Percentiles rank a stretch among this genome's conserved stretches.
Evolutionary conservation across 1,140 invertebrate genomes (phyloP).

Genomic region (Forficula auricularia): DNA sequence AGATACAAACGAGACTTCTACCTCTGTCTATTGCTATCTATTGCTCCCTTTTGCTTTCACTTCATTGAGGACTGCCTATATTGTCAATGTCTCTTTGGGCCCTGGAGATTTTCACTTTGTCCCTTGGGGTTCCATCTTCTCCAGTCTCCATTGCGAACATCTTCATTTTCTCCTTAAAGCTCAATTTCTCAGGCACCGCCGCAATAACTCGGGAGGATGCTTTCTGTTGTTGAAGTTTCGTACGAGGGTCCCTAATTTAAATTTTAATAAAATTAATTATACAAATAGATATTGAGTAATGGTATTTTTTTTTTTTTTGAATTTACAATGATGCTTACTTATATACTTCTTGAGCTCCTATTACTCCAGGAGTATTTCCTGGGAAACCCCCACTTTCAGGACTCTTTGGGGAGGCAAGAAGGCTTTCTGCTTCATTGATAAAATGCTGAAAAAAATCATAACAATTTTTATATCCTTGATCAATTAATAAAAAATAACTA

Average conservation of each 20-base stretch:
- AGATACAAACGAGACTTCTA: no score
- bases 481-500: conserved; percentile 5
- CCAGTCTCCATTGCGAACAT: conserved; percentile 90
- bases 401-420: conserved; percentile 52
- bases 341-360: conserved; percentile 86
- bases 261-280: neutral
- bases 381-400: conserved; percentile 37
- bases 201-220: conserved; percentile 39
- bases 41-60: conserved; percentile 4
- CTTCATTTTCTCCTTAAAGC: conserved; percentile 92
- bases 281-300: neutral
- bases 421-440: conserved; percentile 57
- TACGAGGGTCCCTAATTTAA: conserved; percentile 55
- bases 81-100: conserved; percentile 80
- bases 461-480: neutral
- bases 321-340: conserved; percentile 32
- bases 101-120: conserved; percentile 84
- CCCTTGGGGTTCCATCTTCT: conserved; percentile 67
- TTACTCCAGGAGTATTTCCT: conserved; percentile 70
- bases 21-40: no score
- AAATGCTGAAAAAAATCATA: conserved; percentile 43
- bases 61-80: conserved; percentile 27
- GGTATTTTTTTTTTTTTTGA: neutral
- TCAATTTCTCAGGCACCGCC: conserved; percentile 72
- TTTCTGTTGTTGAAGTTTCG: conserved; percentile 53